A percentile compares a stretch with the other conserved stretches of the same genome.
Conservation (phyloP, 37 sponge, comb jelly and placozoan species). For the Beroe forskalii region DNA sequence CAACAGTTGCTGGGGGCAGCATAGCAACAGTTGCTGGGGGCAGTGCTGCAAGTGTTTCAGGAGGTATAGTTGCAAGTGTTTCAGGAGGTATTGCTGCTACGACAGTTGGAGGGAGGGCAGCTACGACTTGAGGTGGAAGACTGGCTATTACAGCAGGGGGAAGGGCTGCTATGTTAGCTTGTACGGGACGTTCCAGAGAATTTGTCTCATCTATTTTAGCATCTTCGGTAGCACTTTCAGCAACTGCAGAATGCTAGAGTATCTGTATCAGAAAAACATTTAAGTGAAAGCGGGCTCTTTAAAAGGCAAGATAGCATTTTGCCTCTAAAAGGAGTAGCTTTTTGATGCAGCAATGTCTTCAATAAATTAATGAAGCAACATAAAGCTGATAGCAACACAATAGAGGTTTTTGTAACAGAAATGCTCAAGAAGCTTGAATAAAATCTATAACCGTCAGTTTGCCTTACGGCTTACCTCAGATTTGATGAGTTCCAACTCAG, state of each 20-base stretch:
- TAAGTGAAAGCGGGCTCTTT: background rate
- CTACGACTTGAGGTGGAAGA: background rate
- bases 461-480: conserved; percentile 61
- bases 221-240: background rate
- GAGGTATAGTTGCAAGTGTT: background rate
- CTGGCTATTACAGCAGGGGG: background rate
- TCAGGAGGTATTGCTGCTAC: background rate
- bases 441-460: no score
- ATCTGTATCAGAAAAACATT: background rate
- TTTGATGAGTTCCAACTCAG: conserved; percentile 51
- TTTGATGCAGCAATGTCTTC: no score
- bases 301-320: background rate
- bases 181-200: no score
- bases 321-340: no score
- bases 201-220: background rate
- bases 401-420: no score
- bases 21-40: background rate
- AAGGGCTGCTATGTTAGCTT: background rate
- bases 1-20: background rate
- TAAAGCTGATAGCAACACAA: no score
- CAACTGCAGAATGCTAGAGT: conserved; percentile 4
- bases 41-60: background rate
- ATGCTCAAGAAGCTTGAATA: no score
- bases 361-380: background rate
- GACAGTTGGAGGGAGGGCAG: background rate